Conservation (phyloP, 2,888 invertebrate species). For the Hemithea aestivaria region DNA sequence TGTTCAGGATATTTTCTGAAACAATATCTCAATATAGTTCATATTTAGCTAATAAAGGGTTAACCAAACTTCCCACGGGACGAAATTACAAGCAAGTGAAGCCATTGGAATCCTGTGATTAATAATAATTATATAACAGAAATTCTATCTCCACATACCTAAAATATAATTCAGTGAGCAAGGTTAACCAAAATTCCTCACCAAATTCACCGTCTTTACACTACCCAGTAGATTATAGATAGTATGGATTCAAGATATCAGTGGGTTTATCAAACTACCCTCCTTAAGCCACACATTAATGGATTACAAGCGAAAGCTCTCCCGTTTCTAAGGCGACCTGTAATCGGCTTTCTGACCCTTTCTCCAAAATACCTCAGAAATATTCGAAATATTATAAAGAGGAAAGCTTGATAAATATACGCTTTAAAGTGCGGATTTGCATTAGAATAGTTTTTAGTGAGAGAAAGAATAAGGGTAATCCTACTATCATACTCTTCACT, state of each 20-base stretch:
- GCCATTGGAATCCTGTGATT: too few relatives aligned
- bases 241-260: constrained; percentile 27
- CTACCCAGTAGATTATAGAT: constrained; percentile 20
- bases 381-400: constrained; percentile 14
- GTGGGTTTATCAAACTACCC: constrained; percentile 36
- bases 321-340: constrained; percentile 57
- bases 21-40: too few relatives aligned
- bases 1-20: too few relatives aligned
- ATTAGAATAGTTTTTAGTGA: background rate
- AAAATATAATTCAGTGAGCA: too few relatives aligned
- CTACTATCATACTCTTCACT: too few relatives aligned
- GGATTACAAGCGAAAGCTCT: constrained; percentile 70
- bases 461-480: too few relatives aligned
- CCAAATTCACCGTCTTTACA: constrained; percentile 9
- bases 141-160: too few relatives aligned
- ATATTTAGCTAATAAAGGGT: too few relatives aligned
- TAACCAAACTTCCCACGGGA: too few relatives aligned
- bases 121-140: too few relatives aligned
- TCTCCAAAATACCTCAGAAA: constrained; percentile 24
- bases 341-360: constrained; percentile 72
- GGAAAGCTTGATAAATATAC: constrained; percentile 15
- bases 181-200: constrained; percentile 1
- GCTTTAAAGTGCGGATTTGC: constrained; percentile 9
- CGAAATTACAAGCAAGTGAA: too few relatives aligned
- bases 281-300: constrained; percentile 61